These are phyloP conservation scores for Alloplasta piceator DNA, from an alignment of 2,888 invertebrate species.

Conservation along the genomic window DNA sequence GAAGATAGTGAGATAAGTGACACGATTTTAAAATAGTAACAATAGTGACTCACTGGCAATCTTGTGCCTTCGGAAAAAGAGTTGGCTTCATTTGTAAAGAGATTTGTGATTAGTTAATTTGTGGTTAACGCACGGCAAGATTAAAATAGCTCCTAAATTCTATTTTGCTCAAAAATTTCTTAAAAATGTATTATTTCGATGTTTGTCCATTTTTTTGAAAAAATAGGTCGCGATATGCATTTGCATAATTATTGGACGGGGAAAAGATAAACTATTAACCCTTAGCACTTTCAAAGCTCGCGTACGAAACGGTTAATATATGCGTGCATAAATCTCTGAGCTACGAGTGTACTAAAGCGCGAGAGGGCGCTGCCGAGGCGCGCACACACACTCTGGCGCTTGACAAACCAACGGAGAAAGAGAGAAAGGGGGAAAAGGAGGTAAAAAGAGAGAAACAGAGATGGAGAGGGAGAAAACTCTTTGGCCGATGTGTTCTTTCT, in stretches of 20 bases:
- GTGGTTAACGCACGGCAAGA: too few species aligned
- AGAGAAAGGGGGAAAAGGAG: constrained; percentile 48
- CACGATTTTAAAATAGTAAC: too few species aligned
- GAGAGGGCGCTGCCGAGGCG: constrained; percentile 12
- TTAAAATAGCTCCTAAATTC: too few species aligned
- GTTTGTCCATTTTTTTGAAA: neutral
- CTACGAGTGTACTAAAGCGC: constrained; percentile 34
- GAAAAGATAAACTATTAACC: neutral
- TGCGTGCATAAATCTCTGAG: constrained; percentile 2
- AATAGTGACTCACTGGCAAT: too few species aligned
- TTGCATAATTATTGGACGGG: neutral
- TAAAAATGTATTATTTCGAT: neutral
- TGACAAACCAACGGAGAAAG: constrained; percentile 77
- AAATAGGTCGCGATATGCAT: neutral
- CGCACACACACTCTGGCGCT: neutral
- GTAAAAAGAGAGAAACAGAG: constrained; percentile 3
- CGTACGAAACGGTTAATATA: neutral
- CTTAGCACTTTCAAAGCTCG: constrained; percentile 9
- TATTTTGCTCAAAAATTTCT: neutral
- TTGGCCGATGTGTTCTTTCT: constrained; percentile 56
- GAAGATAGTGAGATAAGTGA: too few species aligned
- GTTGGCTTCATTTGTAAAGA: too few species aligned
- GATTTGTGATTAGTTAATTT: too few species aligned
- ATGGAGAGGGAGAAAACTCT: constrained; percentile 39
- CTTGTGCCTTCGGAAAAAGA: too few species aligned